phyloP scores from a whole-genome alignment of 2,797 vertebrate species.

The Enteromius viviparus region DNA sequence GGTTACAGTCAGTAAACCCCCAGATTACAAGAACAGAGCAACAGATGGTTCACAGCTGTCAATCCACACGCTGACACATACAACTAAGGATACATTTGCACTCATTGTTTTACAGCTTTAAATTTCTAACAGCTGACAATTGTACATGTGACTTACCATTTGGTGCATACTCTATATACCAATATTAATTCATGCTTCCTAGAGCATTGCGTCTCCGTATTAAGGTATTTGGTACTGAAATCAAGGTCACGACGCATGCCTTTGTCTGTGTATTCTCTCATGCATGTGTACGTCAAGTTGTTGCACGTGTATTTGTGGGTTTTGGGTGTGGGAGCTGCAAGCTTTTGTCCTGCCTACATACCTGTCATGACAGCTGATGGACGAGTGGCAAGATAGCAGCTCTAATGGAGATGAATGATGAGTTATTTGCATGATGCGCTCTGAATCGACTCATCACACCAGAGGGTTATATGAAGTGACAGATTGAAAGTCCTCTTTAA shows the following conservation, averaged over 20 bases:
- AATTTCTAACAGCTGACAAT: constrained; percentile 22
- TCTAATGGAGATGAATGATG: constrained; percentile 13
- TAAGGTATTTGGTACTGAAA: background rate
- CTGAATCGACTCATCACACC: background rate
- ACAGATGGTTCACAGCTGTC: constrained; percentile 28
- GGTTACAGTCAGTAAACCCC: background rate
- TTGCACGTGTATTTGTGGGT: background rate
- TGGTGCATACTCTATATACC: background rate
- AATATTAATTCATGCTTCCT: background rate
- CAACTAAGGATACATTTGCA: background rate
- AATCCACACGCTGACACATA: constrained; percentile 5
- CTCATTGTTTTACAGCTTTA: constrained; percentile 11
- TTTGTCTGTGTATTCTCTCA: constrained; percentile 25
- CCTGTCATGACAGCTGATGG: constrained; percentile 32
- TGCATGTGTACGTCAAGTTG: constrained; percentile 24
- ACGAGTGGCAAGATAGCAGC: background rate
- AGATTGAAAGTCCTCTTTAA: background rate
- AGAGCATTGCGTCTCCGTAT: background rate
- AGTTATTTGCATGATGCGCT: background rate
- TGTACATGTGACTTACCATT: constrained; percentile 7
- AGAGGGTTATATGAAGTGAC: background rate
- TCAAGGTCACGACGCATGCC: background rate
- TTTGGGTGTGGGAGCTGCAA: constrained; percentile 20
- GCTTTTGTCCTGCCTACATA: constrained; percentile 33
- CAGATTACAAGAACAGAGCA: constrained; percentile 11